Evolutionary conservation across 2,888 invertebrate genomes (phyloP).

Genomic region (Neuroscelio doddi): DNA sequence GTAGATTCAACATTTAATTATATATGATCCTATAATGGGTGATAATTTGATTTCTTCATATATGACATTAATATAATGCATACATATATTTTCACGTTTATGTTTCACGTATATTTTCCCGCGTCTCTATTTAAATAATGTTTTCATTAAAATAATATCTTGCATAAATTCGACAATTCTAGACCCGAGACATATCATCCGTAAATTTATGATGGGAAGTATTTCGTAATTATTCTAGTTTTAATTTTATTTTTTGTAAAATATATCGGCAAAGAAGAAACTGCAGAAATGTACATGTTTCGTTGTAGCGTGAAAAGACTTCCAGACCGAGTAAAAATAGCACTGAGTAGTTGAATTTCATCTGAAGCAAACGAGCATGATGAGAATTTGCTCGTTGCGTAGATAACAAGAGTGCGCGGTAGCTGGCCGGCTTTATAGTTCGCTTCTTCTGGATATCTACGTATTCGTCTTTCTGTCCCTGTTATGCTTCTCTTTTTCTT

Average conservation of each 20-base stretch:
- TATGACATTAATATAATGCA: no score
- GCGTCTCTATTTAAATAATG: no score
- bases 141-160: no score
- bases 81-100: no score
- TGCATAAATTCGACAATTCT: neutral
- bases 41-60: no score
- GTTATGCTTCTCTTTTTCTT: slow-evolving; percentile 37
- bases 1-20: no score
- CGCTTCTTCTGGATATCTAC: slow-evolving; percentile 35
- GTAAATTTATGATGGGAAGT: slow-evolving; percentile 26
- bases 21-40: no score
- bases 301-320: slow-evolving; percentile 4
- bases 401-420: slow-evolving; percentile 44
- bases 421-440: slow-evolving; percentile 41
- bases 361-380: slow-evolving; percentile 40
- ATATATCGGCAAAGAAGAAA: slow-evolving; percentile 25
- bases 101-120: no score
- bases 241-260: slow-evolving; percentile 8
- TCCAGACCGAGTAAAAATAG: slow-evolving; percentile 21
- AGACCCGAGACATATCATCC: slow-evolving; percentile 27
- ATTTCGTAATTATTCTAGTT: slow-evolving; percentile 2
- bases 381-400: slow-evolving; percentile 46
- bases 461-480: slow-evolving; percentile 33
- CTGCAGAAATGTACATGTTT: slow-evolving; percentile 4
- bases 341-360: slow-evolving; percentile 39